Conservation (phyloP, 2,113 vertebrate genomes). For the Xiphophorus maculatus region DNA sequence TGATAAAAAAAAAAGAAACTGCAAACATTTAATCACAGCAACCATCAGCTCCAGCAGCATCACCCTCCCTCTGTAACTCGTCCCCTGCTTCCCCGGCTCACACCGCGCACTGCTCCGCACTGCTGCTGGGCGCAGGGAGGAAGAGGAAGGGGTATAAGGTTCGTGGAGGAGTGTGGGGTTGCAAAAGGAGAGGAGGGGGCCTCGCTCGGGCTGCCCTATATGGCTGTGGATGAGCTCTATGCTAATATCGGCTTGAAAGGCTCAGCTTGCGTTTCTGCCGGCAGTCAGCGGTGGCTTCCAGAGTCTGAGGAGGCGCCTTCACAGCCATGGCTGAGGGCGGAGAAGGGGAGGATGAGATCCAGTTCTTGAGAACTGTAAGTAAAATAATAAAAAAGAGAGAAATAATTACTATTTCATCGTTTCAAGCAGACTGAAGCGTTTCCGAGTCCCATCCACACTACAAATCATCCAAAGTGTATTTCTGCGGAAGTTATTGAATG, state of each 20-base stretch:
- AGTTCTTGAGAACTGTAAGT: slow-evolving; percentile 99
- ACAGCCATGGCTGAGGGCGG: slow-evolving; percentile 96
- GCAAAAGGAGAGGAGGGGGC: slow-evolving; percentile 70
- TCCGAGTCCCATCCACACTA: background rate
- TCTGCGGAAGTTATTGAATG: slow-evolving; percentile 35
- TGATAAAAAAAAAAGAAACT: too few species aligned
- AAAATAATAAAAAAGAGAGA: slow-evolving; percentile 32
- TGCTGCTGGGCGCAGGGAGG: slow-evolving; percentile 40
- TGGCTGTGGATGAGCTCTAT: slow-evolving; percentile 92
- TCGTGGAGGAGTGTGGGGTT: slow-evolving; percentile 18
- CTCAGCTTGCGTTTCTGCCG: slow-evolving; percentile 81
- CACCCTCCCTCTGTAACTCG: slow-evolving; percentile 10
- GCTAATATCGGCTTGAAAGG: slow-evolving; percentile 87
- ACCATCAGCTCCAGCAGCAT: background rate
- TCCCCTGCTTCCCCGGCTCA: slow-evolving; percentile 20
- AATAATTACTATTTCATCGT: slow-evolving; percentile 4
- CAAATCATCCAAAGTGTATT: slow-evolving; percentile 6
- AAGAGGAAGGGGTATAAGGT: slow-evolving; percentile 19
- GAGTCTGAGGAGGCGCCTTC: slow-evolving; percentile 88
- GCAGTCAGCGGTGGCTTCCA: slow-evolving; percentile 84
- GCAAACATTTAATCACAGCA: background rate
- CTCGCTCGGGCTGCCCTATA: slow-evolving; percentile 89
- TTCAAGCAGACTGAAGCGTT: slow-evolving; percentile 11
- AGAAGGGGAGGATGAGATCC: slow-evolving; percentile 98
- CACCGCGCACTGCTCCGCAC: slow-evolving; percentile 39